These are phyloP conservation scores for Acrocephalus kingi DNA, from an alignment of 2,113 vertebrate genomes.

Conservation along the genomic window DNA sequence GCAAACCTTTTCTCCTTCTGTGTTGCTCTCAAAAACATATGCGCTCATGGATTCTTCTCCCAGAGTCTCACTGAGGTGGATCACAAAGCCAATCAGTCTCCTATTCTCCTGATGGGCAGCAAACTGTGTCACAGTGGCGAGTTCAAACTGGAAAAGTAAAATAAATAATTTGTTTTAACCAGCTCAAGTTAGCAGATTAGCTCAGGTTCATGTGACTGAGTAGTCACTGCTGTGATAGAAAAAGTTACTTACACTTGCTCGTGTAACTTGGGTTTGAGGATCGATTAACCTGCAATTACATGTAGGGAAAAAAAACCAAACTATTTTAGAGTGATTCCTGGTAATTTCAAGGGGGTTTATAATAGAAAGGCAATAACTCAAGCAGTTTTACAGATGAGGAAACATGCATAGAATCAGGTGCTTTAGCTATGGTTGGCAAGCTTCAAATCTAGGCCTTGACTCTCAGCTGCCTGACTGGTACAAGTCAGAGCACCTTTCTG, in stretches of 20 bases:
- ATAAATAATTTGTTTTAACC: background rate
- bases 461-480: background rate
- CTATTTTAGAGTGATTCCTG: background rate
- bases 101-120: conserved; percentile 95
- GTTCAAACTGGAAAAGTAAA: conserved; percentile 83
- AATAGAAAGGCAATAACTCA: background rate
- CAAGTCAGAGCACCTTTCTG: background rate
- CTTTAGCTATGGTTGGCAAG: background rate
- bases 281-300: conserved; percentile 87
- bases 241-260: conserved; percentile 86
- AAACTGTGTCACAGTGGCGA: conserved; percentile 87
- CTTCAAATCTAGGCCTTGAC: background rate
- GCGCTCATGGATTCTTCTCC: conserved; percentile 83
- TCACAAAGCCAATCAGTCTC: conserved; percentile 91
- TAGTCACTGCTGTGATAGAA: background rate
- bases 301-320: background rate
- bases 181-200: background rate
- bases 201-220: background rate
- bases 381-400: background rate
- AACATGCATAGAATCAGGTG: background rate
- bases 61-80: conserved; percentile 74
- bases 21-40: conserved; percentile 96
- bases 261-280: conserved; percentile 95
- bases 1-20: conserved; percentile 94
- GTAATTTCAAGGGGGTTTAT: background rate